A percentile compares a stretch with the other conserved stretches of the same genome.
phyloP scores from a whole-genome alignment of 2,113 vertebrate genomes.

The Gnathonemus echidnorhynchus region DNA sequence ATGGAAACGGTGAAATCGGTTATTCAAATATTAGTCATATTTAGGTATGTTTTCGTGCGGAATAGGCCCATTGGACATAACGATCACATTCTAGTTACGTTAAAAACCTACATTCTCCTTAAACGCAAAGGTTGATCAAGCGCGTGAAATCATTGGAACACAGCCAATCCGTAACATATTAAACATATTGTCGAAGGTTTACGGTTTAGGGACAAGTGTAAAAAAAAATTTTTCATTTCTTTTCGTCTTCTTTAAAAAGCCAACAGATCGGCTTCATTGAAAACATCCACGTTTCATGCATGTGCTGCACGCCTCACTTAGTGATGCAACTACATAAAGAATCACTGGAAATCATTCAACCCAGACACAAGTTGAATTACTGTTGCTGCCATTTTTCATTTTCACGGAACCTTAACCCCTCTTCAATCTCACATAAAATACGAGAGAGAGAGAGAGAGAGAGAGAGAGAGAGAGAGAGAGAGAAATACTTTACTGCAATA shows the following conservation, averaged over 20 bases:
- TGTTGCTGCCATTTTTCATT: slow-evolving; percentile 4
- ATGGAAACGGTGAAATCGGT: background rate
- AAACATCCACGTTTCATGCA: background rate
- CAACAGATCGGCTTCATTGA: background rate
- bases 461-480: background rate
- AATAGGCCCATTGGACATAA: background rate
- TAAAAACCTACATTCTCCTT: background rate
- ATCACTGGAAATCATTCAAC: background rate
- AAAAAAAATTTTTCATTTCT: background rate
- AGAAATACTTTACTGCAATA: background rate
- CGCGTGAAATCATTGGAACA: background rate
- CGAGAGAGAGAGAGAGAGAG: background rate
- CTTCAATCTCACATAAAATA: background rate
- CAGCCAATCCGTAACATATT: background rate
- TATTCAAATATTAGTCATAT: background rate
- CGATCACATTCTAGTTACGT: background rate
- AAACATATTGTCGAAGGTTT: background rate
- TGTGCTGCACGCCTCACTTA: background rate
- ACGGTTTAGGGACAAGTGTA: background rate
- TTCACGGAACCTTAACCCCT: background rate
- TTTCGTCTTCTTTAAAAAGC: background rate
- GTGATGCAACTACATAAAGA: background rate
- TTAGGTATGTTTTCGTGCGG: background rate
- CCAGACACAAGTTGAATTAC: background rate
- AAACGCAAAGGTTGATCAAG: background rate